Base-by-base conservation (phyloP, 2,888 invertebrate species). In the Synanthedon andrenaeformis region DNA sequence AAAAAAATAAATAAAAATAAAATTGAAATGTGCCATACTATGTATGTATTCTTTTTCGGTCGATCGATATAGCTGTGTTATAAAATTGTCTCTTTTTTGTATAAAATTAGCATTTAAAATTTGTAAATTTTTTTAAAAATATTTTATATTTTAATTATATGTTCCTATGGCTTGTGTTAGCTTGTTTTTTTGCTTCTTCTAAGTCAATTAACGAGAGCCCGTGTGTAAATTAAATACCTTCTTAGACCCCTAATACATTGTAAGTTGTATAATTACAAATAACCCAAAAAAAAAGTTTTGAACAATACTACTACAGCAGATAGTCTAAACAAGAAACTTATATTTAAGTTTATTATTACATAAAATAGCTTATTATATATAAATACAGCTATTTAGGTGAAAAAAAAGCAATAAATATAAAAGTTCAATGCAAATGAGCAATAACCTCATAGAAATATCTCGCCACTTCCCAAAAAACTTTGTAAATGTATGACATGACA, bases 131-230 rank as follows among this genome's bases (percentile, higher is more conserved):
- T 45, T 49, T 49, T 17, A 17, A 8, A 12, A 49, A 49, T 49
- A 49, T 45, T 13, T 45, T 13, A 13, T 45, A 2, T 45, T 13
- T n/a, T 13, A 45, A 45, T 6, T 45, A 23, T 23, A 13, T 45
- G 45, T 45, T 45, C 45, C 45, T 45, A 8, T 45, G 12, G 42
- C 42, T 6, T 42, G 42, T 42, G 12, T 42, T 49, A 2, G 17
- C 49, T n/a, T n/a, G 10, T 49, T 49, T 8, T 49, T 49, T 49
- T 23, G 49, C 70, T 71, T 76, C 70, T 81, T 79, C 71, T 10
- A 70, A 81, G 85, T 84, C 85, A 84, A 84, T 85, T 86, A 84
- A 78, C 82, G 83, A 83, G 84, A 81, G 77, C 75, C 72, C 74
- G 74, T 67, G 10, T 74, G 68, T 74, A 72, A 57, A 57, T 53